These are phyloP conservation scores for Clostera curtula DNA, from an alignment of 2,888 invertebrate genomes.

Conservation along the genomic window DNA sequence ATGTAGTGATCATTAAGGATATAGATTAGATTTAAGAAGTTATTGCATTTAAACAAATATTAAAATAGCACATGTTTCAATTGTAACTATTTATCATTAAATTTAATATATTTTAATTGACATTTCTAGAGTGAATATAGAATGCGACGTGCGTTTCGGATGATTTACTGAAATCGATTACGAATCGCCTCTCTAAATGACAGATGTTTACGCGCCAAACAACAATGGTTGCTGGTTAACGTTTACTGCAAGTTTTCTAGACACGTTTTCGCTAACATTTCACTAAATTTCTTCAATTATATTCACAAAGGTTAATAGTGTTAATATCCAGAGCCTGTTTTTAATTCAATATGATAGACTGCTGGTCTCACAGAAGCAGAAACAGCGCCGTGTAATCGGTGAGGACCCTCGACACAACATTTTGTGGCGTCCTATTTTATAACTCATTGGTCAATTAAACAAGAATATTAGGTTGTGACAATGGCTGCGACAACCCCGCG, in stretches of 20 bases:
- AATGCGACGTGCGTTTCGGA: slow-evolving; percentile 3
- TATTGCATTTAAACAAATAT: no score
- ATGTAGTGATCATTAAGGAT: no score
- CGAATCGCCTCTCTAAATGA: slow-evolving; percentile 34
- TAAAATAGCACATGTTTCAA: no score
- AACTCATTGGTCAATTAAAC: slow-evolving; percentile 20
- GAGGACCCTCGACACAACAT: slow-evolving; percentile 17
- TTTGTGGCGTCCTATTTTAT: slow-evolving; percentile 23
- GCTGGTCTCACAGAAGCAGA: slow-evolving; percentile 6
- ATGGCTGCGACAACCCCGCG: slow-evolving; percentile 63
- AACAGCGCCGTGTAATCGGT: slow-evolving; percentile 14
- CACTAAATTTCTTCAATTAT: slow-evolving; percentile 13
- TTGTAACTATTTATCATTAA: no score
- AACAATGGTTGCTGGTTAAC: slow-evolving; percentile 54
- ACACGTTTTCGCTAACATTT: slow-evolving; percentile 27
- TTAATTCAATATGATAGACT: slow-evolving; percentile 11
- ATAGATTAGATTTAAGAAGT: no score
- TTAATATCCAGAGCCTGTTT: slow-evolving; percentile 2
- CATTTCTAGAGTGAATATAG: no score
- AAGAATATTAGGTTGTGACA: slow-evolving; percentile 18
- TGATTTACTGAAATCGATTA: slow-evolving; percentile 7
- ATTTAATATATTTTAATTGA: no score
- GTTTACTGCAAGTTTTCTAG: slow-evolving; percentile 33
- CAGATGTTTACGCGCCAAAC: slow-evolving; percentile 75
- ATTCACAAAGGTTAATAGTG: slow-evolving; percentile 9